Conservation (phyloP, 2,888 invertebrate species). For the Baccha elongata region DNA sequence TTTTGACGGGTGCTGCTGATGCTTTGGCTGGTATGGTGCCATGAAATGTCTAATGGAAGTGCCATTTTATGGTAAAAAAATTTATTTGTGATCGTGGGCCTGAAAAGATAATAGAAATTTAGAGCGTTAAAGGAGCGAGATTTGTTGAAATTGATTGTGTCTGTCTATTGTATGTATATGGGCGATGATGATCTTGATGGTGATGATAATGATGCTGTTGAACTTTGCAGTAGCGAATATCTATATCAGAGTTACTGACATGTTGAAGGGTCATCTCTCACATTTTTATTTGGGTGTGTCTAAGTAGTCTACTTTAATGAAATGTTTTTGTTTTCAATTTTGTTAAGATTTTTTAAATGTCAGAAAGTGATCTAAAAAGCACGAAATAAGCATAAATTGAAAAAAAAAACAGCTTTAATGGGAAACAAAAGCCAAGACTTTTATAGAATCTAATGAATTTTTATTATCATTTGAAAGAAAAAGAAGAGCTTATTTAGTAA, state of each 20-base stretch:
- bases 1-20: slow-evolving; percentile 52
- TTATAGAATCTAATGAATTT: too few species aligned
- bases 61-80: slow-evolving; percentile 62
- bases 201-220: slow-evolving; percentile 51
- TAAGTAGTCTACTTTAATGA: slow-evolving; percentile 43
- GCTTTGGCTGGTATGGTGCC: slow-evolving; percentile 1
- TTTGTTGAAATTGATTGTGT: slow-evolving; percentile 60
- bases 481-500: too few species aligned
- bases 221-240: slow-evolving; percentile 65
- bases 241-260: slow-evolving; percentile 69
- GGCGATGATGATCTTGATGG: slow-evolving; percentile 51
- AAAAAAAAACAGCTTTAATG: too few species aligned
- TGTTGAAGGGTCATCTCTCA: slow-evolving; percentile 68
- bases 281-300: slow-evolving; percentile 26
- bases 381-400: too few species aligned
- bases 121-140: slow-evolving; percentile 51
- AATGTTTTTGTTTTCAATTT: slow-evolving; percentile 50
- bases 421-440: too few species aligned
- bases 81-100: slow-evolving; percentile 52
- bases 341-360: too few species aligned
- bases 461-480: too few species aligned
- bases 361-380: too few species aligned
- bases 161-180: too few species aligned
- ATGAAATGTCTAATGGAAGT: slow-evolving; percentile 69
- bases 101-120: slow-evolving; percentile 53